Evolutionary conservation across 2,113 vertebrate genomes (phyloP), one percentile per base, ranked within the genome.

Genomic region (Cyanoramphus novaezelandiae): DNA sequence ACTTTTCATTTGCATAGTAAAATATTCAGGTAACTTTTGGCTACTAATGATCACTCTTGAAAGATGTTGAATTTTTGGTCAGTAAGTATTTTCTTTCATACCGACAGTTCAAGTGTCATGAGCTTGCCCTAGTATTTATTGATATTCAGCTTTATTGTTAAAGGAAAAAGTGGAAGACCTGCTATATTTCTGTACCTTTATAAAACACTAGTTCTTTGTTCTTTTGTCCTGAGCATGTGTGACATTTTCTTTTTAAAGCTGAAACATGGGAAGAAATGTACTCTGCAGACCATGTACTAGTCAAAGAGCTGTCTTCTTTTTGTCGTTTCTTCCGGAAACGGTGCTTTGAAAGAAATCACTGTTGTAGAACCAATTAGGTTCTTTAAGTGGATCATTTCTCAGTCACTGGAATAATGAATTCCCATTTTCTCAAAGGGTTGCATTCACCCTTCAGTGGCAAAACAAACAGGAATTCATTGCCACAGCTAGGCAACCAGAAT

Each of bases 381-480:
- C 72, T 88, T 94, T 96, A 97, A 94, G 93, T 91, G 93, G 92
- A 88, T 96, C 91, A 95, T 96, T 97, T 97, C 89, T 96, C 93
- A 90, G 84, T 75, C 86, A 69, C 90, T 88, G 77, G 50, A 65
- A 91, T 96, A 97, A 97, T 95, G 92, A 97, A 97, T 96, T 81
- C 93, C 90, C 79, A 63, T 94, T 96, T 97, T 52, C 97, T 95
- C 93, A 96, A 93, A 97, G 84, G 87, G 72, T 39, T 83, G 74
- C 88, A 96, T 97, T 97, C 94, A 96, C 53, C 65, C 80, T 96
- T 95, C 92, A 86, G 74, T 71, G 82, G 70, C 88, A 93, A 95
- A 96, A 96, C 96, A 97, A 97, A 93, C 85, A 96, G 79, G 94
- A 94, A 97, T 97, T 97, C 97, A 97, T 95, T 77, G 94, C 69